A percentile compares a stretch with the other conserved stretches of the same genome.
Evolutionary conservation across 2,113 vertebrate species (phyloP).

Genomic region (Herpailurus yagouaroundi): DNA sequence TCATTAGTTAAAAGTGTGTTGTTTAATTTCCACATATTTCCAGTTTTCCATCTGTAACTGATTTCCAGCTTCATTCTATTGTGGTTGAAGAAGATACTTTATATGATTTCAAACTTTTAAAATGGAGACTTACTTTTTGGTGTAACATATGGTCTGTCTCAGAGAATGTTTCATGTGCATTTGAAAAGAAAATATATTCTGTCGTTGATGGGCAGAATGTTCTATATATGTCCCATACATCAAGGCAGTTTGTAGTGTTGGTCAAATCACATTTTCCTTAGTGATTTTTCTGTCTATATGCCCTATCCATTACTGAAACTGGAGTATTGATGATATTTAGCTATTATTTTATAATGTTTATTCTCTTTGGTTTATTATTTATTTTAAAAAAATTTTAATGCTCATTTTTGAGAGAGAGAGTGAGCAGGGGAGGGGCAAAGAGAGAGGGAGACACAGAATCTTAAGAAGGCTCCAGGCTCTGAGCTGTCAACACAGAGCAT

Average conservation of each 20-base stretch:
- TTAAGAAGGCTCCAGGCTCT: too few relatives aligned
- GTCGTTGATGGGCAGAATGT: not conserved
- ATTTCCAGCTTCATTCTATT: not conserved
- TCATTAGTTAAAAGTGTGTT: not conserved
- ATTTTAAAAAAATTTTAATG: too few relatives aligned
- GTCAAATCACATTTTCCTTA: not conserved
- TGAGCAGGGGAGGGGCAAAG: too few relatives aligned
- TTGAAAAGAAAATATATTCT: not conserved
- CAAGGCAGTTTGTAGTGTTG: not conserved
- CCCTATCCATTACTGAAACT: not conserved
- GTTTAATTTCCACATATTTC: not conserved
- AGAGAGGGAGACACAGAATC: too few relatives aligned
- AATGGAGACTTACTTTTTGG: not conserved
- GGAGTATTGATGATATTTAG: not conserved
- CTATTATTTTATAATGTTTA: not conserved
- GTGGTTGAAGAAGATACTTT: not conserved
- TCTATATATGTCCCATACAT: not conserved
- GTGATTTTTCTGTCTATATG: not conserved
- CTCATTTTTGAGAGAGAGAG: too few relatives aligned
- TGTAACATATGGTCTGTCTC: not conserved
- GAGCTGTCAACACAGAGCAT: too few relatives aligned
- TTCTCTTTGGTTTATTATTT: not conserved
- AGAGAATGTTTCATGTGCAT: not conserved
- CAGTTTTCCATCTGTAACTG: not conserved
- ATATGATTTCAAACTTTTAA: not conserved